Percentiles rank a stretch among this genome's conserved stretches.
Evolutionary conservation across 2,113 vertebrate genomes (phyloP).

Genomic region (Catharus bicknelli): DNA sequence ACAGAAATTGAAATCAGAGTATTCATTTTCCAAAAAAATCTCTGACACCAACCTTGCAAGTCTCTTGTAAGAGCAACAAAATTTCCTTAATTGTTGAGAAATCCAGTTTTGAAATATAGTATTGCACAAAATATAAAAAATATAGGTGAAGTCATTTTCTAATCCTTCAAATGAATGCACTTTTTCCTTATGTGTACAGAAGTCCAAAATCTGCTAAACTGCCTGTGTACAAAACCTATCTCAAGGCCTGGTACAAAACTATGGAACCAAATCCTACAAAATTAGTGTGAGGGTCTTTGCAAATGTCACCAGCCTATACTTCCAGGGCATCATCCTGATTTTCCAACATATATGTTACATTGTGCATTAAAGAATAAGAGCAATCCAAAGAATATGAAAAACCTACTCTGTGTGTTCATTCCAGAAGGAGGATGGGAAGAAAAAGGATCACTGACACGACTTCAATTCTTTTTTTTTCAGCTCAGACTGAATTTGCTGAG

Average conservation of each 20-base stretch:
- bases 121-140: neutral
- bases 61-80: neutral
- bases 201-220: neutral
- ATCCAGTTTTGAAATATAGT: neutral
- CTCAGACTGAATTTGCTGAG: neutral
- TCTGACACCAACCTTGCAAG: neutral
- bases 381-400: neutral
- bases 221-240: neutral
- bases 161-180: neutral
- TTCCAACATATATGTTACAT: neutral
- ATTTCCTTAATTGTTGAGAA: neutral
- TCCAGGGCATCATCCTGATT: neutral
- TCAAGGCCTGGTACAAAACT: neutral
- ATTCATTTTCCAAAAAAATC: neutral
- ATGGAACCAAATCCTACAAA: neutral
- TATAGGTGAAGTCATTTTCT: neutral
- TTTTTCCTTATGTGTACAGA: neutral
- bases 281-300: neutral
- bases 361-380: neutral
- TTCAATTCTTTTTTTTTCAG: neutral
- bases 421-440: neutral
- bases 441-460: neutral
- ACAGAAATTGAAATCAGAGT: neutral
- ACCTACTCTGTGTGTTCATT: rapidly evolving
- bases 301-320: neutral